phyloP scores from a whole-genome alignment of 2,113 vertebrate genomes.

The Egretta garzetta region DNA sequence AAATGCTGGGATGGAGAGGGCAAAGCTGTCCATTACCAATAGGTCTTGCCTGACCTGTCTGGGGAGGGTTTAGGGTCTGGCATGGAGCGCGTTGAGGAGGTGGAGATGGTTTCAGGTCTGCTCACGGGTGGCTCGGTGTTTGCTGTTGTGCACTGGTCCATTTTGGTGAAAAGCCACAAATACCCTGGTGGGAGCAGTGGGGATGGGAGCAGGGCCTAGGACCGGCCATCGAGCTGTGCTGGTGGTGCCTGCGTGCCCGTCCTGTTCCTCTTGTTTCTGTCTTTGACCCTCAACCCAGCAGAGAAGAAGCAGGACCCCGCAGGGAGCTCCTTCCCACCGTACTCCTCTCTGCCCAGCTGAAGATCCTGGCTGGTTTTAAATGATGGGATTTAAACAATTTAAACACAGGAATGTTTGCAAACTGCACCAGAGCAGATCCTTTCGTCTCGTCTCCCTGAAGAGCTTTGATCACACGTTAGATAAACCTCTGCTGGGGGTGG shows the following conservation, averaged over 20 bases:
- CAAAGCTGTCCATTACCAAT: too few relatives aligned
- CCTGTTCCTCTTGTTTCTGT: neutral
- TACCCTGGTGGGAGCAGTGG: neutral
- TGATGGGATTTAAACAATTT: neutral
- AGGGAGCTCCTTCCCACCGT: fast-evolving
- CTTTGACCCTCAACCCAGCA: neutral
- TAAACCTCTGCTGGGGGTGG: neutral
- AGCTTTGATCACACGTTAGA: neutral
- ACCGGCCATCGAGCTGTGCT: neutral
- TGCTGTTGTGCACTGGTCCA: neutral
- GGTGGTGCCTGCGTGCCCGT: neutral
- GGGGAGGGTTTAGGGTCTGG: neutral
- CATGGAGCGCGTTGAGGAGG: neutral
- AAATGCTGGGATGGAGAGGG: neutral
- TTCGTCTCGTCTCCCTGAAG: neutral
- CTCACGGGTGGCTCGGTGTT: fast-evolving
- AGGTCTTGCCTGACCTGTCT: neutral
- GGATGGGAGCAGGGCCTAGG: neutral
- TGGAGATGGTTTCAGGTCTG: neutral
- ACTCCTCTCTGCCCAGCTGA: neutral
- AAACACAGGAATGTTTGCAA: neutral
- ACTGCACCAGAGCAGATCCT: neutral
- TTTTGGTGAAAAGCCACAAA: neutral
- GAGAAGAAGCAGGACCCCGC: fast-evolving
- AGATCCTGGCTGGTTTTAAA: neutral